phyloP scores from a whole-genome alignment of 2,888 invertebrate species.

The Ptilodon capucinus region DNA sequence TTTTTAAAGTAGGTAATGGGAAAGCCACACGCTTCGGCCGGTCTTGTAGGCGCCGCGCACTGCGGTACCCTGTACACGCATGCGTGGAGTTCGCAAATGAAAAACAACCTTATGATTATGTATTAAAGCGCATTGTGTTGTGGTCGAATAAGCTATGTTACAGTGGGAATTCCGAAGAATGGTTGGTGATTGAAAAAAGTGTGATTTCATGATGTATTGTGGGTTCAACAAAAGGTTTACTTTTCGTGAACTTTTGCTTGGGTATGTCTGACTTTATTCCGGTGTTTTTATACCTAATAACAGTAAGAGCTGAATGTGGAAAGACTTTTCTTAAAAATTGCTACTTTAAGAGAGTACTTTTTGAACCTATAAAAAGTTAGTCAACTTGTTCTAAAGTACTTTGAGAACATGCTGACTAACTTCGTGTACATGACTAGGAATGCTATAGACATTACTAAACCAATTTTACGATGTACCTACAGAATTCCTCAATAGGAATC shows the following conservation, averaged over 20 bases:
- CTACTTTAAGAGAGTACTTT: too few relatives aligned
- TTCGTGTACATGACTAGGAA: too few relatives aligned
- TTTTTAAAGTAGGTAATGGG: slow-evolving; percentile 62
- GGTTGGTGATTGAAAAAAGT: slow-evolving; percentile 53
- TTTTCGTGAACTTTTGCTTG: neutral
- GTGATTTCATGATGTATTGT: slow-evolving; percentile 33
- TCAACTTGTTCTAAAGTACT: too few relatives aligned
- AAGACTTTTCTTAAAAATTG: too few relatives aligned
- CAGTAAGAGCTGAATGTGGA: too few relatives aligned
- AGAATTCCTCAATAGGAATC: too few relatives aligned
- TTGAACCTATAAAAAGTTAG: too few relatives aligned
- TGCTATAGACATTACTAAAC: too few relatives aligned
- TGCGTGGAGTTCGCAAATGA: slow-evolving; percentile 54
- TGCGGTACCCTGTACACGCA: slow-evolving; percentile 75
- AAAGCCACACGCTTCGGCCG: slow-evolving; percentile 66
- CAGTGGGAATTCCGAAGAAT: slow-evolving; percentile 45
- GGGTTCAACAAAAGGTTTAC: slow-evolving; percentile 5
- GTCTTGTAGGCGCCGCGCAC: slow-evolving; percentile 79
- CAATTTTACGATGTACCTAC: too few relatives aligned
- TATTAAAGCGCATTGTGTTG: slow-evolving; percentile 33
- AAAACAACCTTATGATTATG: slow-evolving; percentile 37
- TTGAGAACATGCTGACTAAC: too few relatives aligned
- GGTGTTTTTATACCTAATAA: neutral
- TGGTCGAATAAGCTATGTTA: slow-evolving; percentile 34
- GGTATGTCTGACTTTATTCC: neutral